Evolutionary conservation across 2,888 invertebrate species (phyloP).

Genomic region (Xestobium rufovillosum): DNA sequence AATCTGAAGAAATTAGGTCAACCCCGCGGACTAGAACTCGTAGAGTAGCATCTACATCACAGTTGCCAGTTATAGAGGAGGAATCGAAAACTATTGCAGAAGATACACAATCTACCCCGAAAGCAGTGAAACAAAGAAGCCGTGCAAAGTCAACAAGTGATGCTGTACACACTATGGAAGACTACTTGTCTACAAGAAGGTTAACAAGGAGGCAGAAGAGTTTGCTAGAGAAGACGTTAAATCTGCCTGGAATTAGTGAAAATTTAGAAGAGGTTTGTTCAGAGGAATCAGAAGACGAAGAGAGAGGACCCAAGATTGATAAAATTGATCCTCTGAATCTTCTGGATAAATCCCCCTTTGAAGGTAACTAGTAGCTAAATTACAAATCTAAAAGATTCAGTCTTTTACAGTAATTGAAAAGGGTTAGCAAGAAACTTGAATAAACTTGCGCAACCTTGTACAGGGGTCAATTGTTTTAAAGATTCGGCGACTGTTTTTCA

Average conservation of each 20-base stretch:
- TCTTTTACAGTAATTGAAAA: too few species aligned
- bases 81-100: background rate
- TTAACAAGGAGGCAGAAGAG: constrained; percentile 47
- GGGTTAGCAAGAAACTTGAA: too few species aligned
- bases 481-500: constrained; percentile 16
- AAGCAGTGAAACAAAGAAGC: background rate
- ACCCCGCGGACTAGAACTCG: background rate
- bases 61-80: background rate
- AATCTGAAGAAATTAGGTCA: background rate
- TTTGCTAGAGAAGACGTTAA: constrained; percentile 39
- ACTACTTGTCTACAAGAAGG: constrained; percentile 31
- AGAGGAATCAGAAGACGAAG: constrained; percentile 5
- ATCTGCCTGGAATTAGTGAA: constrained; percentile 6
- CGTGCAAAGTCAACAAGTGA: background rate
- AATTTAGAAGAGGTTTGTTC: constrained; percentile 7
- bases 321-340: constrained; percentile 45
- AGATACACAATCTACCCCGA: background rate
- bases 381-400: too few species aligned
- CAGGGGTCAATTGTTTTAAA: background rate
- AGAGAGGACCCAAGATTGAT: constrained; percentile 32
- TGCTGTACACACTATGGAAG: constrained; percentile 16
- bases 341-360: constrained; percentile 45
- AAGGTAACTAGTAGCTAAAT: too few species aligned
- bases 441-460: too few species aligned
- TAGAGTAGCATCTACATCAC: background rate